Percentiles rank a stretch among this genome's conserved stretches.
Evolutionary conservation across 2,797 vertebrate genomes (phyloP).

Genomic region (Pangasius macronema): DNA sequence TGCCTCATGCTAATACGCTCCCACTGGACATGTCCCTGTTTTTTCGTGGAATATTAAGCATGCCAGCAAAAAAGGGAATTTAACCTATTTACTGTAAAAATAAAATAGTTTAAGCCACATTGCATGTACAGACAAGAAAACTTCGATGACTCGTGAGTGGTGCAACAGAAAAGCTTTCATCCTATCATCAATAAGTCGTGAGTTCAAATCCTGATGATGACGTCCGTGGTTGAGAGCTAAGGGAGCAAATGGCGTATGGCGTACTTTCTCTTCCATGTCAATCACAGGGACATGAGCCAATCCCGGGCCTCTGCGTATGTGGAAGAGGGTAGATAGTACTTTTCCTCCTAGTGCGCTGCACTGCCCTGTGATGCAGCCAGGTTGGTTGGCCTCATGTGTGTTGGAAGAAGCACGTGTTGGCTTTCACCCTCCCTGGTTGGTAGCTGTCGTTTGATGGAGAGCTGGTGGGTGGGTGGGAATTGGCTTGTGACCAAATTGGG

Average conservation of each 20-base stretch:
- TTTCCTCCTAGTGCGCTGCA: not conserved
- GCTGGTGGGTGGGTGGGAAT: not conserved
- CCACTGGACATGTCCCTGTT: slow-evolving; percentile 64
- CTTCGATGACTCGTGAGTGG: not conserved
- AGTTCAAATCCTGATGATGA: not conserved
- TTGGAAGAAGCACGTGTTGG: not conserved
- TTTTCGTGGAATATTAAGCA: slow-evolving; percentile 6
- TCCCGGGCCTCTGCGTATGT: not conserved
- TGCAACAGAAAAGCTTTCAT: not conserved
- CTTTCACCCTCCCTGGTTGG: not conserved
- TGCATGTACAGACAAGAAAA: not conserved
- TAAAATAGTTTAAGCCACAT: not conserved
- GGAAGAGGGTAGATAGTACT: not conserved
- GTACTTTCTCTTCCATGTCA: not conserved
- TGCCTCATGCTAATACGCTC: slow-evolving; percentile 62
- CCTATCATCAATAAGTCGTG: not conserved
- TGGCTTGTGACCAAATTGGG: not conserved
- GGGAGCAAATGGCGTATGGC: not conserved
- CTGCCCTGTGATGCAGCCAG: not conserved
- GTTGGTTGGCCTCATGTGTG: not conserved
- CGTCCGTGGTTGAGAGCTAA: not conserved
- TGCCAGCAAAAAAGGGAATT: not conserved
- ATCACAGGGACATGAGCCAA: not conserved
- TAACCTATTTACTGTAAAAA: slow-evolving; percentile 16
- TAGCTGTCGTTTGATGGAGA: not conserved